Base-by-base conservation (phyloP, 2,888 invertebrate genomes). In the Pollenia angustigena region DNA sequence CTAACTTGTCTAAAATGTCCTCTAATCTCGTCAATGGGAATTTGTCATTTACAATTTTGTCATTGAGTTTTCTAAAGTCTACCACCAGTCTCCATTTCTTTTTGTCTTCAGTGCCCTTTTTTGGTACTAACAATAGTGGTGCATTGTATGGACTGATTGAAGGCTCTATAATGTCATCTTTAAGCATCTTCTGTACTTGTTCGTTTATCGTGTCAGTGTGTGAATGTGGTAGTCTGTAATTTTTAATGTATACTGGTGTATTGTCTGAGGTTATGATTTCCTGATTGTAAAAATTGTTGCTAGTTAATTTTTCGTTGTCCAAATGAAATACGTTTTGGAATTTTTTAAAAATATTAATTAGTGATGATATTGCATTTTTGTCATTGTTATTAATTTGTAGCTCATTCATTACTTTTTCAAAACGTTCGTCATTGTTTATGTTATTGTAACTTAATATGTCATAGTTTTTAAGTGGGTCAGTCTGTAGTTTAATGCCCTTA, bases 71-170 rank as follows among this genome's bases (percentile, higher is more conserved):
- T 46, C 64, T 46, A 64, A 64, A 46, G 18, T 64, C 86, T 1
- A 64, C 64, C 12, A 64, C 40, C 23, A 60, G 46, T 64, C 46
- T 64, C 46, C 18, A 64, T 64, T 64, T 64, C 11, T 18, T 18
- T 64, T 69, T 62, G 11, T 58, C 71, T 40, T 80, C 68, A 4
- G 14, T 66, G 52, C n/a, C 52, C n/a, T 81, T 87, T 40, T 88
- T 85, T n/a, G 82, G 81, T 40, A 87, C 87, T 14, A 88, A 54
- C 18, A 87, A 42, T 46, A 88, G 32, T 50, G 85, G 88, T 48
- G 83, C 76, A 78, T 88, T 88, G 32, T 87, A 84, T 7, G 85
- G 85, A 12, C 86, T 68, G 12, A 50, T 12, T 68, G 68, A 64
- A 46, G 64, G 64, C 11, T 64, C 64, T 46, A 46, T 46, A 85